Base-by-base conservation (phyloP, 2,797 vertebrate genomes). In the Momotus momota region DNA sequence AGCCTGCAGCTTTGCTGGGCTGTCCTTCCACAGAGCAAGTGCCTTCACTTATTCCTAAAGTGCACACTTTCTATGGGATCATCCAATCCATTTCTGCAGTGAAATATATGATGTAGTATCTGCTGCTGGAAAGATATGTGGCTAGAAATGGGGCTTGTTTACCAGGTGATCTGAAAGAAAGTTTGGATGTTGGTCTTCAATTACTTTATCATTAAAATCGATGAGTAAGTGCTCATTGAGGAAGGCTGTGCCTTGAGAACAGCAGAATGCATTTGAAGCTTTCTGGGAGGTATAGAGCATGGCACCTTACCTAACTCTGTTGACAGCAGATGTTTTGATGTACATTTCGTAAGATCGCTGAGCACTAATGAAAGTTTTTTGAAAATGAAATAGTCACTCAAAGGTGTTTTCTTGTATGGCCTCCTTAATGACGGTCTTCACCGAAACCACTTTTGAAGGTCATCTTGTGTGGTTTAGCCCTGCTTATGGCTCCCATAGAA, bases 1-100 rank as follows among this genome's bases (percentile, higher is more conserved):
- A 78, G 55, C 27, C 49, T 74, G 43, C 29, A 27, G 38, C 27
- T 82, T 41, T 58, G 8, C 22, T 86, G 41, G 23, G 48, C 64
- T 73, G 45, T 38, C 17, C 20, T 81, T 60, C 12, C 35, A 17
- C 11, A 55, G n/a, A 33, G 17, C 22, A 54, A 33, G 19, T n/a
- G 46, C 4, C 48, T 58, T 73, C 27, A 25, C 65, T 55, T 74
- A 46, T 52, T 57, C 62, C 43, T 51, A 6, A 70, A 61, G 31
- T 1, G 1, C 14, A 15, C 7, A 1, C 14, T 54, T 90, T 33
- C n/a, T 40, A 0, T 62, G 38, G 20, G 8, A 38, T 64, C 67
- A 38, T 52, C 29, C 6, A 6, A 15, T 60, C 29, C 1, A 12
- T 52, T 67, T 49, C 61, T 82, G 74, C 77, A 57, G 29, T 66